Conservation (phyloP, 2,888 invertebrate genomes). For the Macrosiphum euphorbiae region DNA sequence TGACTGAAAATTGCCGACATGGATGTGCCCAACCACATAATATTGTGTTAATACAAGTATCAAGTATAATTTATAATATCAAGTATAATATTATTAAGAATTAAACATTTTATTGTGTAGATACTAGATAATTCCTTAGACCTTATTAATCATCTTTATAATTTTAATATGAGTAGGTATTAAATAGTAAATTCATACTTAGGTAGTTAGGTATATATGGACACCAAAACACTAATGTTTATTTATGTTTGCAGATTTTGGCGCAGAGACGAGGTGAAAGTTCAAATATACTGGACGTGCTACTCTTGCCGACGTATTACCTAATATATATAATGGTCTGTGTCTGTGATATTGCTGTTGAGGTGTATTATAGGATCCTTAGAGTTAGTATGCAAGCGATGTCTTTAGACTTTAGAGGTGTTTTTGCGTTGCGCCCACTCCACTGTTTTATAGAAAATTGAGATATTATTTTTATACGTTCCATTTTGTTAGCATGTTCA, state of each 20-base stretch:
- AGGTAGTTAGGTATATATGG: not conserved
- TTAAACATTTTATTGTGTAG: not conserved
- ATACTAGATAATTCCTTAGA: not conserved
- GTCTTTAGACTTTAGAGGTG: conserved; percentile 12
- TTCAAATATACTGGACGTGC: conserved; percentile 44
- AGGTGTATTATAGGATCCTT: conserved; percentile 22
- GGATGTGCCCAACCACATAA: not conserved
- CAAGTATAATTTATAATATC: not conserved
- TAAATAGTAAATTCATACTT: not conserved
- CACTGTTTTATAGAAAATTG: not conserved
- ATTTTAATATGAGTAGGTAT: not conserved
- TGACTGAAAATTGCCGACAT: not conserved
- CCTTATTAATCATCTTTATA: conserved; percentile 5
- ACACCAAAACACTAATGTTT: not conserved
- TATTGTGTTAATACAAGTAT: not conserved
- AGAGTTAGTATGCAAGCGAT: conserved; percentile 28
- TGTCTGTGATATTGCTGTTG: not conserved
- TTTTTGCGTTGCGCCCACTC: conserved; percentile 33
- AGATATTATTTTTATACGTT: not conserved
- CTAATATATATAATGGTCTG: conserved; percentile 33
- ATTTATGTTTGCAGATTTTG: conserved; percentile 8
- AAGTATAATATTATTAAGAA: not conserved
- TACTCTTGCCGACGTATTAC: conserved; percentile 42
- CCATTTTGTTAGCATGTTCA: conserved; percentile 32
- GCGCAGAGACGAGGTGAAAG: conserved; percentile 44